Conservation (phyloP, 2,888 invertebrate genomes). For the Drymonia ruficornis region DNA sequence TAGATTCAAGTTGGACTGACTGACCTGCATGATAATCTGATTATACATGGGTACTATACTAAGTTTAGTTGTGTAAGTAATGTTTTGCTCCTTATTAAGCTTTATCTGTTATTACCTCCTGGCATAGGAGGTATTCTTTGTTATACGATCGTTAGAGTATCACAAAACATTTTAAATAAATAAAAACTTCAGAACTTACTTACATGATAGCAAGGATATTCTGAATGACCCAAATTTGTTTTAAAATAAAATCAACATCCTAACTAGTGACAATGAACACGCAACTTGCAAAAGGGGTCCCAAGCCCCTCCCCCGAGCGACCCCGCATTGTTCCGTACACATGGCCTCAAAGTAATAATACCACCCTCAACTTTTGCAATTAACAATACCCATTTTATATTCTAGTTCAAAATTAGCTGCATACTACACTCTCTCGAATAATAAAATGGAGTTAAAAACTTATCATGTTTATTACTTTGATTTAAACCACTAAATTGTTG, state of each 20-base stretch:
- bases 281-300: slow-evolving; percentile 59
- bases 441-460: slow-evolving; percentile 10
- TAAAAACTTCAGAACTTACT: neutral
- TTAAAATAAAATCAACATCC: slow-evolving; percentile 40
- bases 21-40: slow-evolving; percentile 78
- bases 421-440: neutral
- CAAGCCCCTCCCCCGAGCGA: slow-evolving; percentile 45
- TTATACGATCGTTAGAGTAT: no score
- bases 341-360: slow-evolving; percentile 53
- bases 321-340: slow-evolving; percentile 53
- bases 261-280: slow-evolving; percentile 40
- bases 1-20: slow-evolving; percentile 60
- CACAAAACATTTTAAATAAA: no score
- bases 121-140: neutral
- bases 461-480: slow-evolving; percentile 37
- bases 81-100: slow-evolving; percentile 54
- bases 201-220: neutral
- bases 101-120: slow-evolving; percentile 29
- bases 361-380: slow-evolving; percentile 35
- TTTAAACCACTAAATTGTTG: slow-evolving; percentile 54
- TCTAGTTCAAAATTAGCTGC: slow-evolving; percentile 25
- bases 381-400: slow-evolving; percentile 30
- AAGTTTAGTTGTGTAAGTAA: slow-evolving; percentile 52
- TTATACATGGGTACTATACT: slow-evolving; percentile 51
- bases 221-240: slow-evolving; percentile 15